Evolutionary conservation across 23 tunicate species (phyloP).

Genomic region (Trididemnum nubilum): DNA sequence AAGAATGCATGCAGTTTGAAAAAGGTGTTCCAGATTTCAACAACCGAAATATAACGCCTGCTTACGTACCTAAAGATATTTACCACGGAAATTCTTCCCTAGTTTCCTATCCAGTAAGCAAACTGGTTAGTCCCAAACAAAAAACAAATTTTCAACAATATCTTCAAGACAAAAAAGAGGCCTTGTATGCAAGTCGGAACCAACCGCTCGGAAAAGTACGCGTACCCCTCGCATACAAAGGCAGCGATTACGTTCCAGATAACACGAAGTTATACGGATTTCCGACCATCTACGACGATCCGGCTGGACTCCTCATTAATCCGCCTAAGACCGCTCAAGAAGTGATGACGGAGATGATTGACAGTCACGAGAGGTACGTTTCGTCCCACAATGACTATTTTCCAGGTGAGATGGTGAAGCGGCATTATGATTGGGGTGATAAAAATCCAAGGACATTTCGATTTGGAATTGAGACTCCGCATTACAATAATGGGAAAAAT

Average conservation of each 20-base stretch:
- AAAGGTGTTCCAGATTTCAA: background rate
- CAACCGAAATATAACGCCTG: background rate
- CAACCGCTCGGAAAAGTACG: slow-evolving; percentile 39
- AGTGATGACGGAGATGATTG: slow-evolving; percentile 55
- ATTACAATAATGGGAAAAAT: slow-evolving; percentile 71
- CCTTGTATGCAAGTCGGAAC: slow-evolving; percentile 26
- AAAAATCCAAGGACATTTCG: slow-evolving; percentile 40
- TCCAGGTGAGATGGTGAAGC: slow-evolving; percentile 74
- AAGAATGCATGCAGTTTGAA: slow-evolving; percentile 42
- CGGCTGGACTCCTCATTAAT: slow-evolving; percentile 68
- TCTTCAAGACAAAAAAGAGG: slow-evolving; percentile 38
- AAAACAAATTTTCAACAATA: slow-evolving; percentile 45
- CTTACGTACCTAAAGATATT: slow-evolving; percentile 8
- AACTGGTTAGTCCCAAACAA: slow-evolving; percentile 39
- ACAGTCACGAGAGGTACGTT: slow-evolving; percentile 72
- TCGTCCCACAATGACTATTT: slow-evolving; percentile 77
- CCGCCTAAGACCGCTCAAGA: slow-evolving; percentile 57
- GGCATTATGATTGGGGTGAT: slow-evolving; percentile 77
- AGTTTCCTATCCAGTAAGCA: slow-evolving; percentile 26
- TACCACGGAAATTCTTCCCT: slow-evolving; percentile 42
- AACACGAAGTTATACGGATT: slow-evolving; percentile 36
- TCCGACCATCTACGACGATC: slow-evolving; percentile 27
- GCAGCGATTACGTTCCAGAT: slow-evolving; percentile 17
- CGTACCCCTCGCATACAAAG: background rate
- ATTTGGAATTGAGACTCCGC: slow-evolving; percentile 84